These are phyloP conservation scores for Phallusia fumigata DNA, from an alignment of 23 tunicate genomes.

Conservation along the genomic window DNA sequence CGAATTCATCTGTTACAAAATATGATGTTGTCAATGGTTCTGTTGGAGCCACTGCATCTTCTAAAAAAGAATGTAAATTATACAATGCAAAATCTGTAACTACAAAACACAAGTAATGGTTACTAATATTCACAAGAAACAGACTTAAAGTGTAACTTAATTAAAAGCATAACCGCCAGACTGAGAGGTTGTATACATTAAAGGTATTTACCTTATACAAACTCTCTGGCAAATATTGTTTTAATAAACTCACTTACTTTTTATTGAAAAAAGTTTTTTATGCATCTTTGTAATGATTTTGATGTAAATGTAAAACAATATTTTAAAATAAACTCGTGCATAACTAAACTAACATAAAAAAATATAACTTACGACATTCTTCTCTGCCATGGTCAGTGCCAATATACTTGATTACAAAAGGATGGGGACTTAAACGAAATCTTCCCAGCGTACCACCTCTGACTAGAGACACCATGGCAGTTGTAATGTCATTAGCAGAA, in stretches of 20 bases:
- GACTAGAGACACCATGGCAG: constrained; percentile 38
- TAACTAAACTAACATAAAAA: background rate
- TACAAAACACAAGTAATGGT: too few relatives aligned
- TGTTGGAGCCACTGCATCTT: background rate
- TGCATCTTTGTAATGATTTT: too few relatives aligned
- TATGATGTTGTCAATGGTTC: background rate
- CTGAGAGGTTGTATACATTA: too few relatives aligned
- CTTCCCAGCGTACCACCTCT: constrained; percentile 47
- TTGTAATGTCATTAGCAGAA: constrained; percentile 32
- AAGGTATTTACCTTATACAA: too few relatives aligned
- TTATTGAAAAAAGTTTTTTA: too few relatives aligned
- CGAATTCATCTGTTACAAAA: background rate
- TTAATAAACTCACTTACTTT: too few relatives aligned
- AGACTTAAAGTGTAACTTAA: too few relatives aligned
- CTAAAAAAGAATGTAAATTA: background rate
- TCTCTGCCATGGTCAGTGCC: constrained; percentile 57
- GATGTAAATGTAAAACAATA: background rate
- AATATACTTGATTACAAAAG: constrained; percentile 50
- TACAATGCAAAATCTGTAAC: background rate
- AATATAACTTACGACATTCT: constrained; percentile 69
- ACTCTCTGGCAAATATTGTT: too few relatives aligned
- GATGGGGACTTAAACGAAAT: constrained; percentile 49
- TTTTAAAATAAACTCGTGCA: too few relatives aligned
- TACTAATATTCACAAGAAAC: too few relatives aligned
- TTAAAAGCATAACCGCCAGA: too few relatives aligned